These are phyloP conservation scores for Lepetodrilus schrolli DNA, from an alignment of 2,888 invertebrate genomes.

Conservation along the genomic window DNA sequence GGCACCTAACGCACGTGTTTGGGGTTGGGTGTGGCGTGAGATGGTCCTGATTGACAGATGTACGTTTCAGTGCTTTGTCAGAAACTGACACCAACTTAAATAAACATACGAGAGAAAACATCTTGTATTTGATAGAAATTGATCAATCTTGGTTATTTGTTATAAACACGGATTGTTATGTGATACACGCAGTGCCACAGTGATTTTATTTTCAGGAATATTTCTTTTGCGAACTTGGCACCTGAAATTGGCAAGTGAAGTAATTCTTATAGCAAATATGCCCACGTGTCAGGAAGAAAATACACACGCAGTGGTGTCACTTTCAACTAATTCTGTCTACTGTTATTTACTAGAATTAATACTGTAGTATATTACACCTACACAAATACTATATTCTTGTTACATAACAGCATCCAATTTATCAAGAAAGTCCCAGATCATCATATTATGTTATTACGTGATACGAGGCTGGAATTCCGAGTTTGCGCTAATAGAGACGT, in stretches of 20 bases:
- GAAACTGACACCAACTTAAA: slow-evolving; percentile 25
- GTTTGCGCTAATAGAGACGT: too few relatives aligned
- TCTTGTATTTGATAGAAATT: slow-evolving; percentile 25
- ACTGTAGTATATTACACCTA: too few relatives aligned
- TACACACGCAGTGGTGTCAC: too few relatives aligned
- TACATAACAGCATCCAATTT: too few relatives aligned
- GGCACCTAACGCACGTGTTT: background rate
- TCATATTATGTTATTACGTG: too few relatives aligned
- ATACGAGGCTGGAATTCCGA: too few relatives aligned
- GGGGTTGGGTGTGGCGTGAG: slow-evolving; percentile 10
- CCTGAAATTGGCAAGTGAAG: slow-evolving; percentile 3
- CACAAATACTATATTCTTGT: too few relatives aligned
- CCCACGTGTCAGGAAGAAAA: background rate
- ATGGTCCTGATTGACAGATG: slow-evolving; percentile 23
- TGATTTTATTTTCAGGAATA: background rate
- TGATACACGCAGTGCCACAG: background rate
- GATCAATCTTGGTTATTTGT: slow-evolving; percentile 7
- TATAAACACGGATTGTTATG: slow-evolving; percentile 8
- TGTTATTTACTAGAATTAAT: too few relatives aligned
- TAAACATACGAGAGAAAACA: slow-evolving; percentile 22
- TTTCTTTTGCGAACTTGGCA: slow-evolving; percentile 7
- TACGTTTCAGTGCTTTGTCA: slow-evolving; percentile 23
- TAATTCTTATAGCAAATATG: background rate
- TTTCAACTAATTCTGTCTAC: too few relatives aligned
- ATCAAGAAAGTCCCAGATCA: too few relatives aligned